Conservation (phyloP, 2,888 invertebrate species). For the Scelioninae gen. 2 region DNA sequence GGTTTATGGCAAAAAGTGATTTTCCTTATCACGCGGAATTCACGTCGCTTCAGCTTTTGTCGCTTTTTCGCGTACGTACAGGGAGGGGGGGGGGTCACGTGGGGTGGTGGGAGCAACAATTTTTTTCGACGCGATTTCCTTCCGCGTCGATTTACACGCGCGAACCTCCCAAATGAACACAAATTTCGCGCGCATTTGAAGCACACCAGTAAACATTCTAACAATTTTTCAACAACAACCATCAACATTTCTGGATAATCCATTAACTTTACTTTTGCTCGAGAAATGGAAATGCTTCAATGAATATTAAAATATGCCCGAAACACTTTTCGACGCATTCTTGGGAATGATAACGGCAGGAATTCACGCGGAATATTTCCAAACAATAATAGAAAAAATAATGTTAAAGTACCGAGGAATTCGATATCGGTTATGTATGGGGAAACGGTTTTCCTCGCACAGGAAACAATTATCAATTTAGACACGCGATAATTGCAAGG, state of each 20-base stretch:
- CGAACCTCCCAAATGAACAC: too few species aligned
- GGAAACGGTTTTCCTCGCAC: neutral
- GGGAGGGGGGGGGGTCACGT: too few species aligned
- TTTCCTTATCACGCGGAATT: too few species aligned
- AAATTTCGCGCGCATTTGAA: too few species aligned
- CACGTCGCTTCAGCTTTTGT: too few species aligned
- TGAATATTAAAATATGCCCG: constrained; percentile 16
- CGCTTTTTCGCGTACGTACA: too few species aligned
- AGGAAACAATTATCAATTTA: constrained; percentile 10
- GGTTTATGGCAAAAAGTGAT: too few species aligned
- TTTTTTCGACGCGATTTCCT: too few species aligned
- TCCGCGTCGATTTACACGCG: too few species aligned
- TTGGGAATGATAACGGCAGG: neutral
- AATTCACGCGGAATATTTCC: constrained; percentile 1
- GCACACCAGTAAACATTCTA: too few species aligned
- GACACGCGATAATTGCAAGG: constrained; percentile 5
- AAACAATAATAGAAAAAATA: neutral
- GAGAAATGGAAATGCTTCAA: constrained; percentile 13
- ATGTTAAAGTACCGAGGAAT: neutral
- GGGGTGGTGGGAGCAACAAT: too few species aligned
- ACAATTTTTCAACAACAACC: too few species aligned
- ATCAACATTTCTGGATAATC: neutral
- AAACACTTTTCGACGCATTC: constrained; percentile 9
- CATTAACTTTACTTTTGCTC: neutral
- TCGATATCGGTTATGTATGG: neutral